These are phyloP conservation scores for Drosophila subquinaria DNA, from an alignment of 2,888 invertebrate species.

Conservation along the genomic window DNA sequence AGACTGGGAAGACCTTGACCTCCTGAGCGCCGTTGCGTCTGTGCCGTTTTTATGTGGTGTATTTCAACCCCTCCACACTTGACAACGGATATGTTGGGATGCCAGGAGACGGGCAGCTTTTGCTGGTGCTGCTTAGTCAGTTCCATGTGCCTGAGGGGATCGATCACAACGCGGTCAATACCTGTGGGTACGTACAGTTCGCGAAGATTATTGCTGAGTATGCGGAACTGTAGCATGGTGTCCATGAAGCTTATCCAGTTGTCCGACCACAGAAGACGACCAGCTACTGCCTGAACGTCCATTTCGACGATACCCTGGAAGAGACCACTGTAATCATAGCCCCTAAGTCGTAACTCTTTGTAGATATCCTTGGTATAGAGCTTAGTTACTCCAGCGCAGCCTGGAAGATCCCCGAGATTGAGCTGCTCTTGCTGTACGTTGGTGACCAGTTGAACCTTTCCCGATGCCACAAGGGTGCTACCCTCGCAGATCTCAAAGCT, in stretches of 20 bases:
- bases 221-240: slow-evolving; percentile 97
- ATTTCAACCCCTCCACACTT: slow-evolving; percentile 94
- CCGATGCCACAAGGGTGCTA: slow-evolving; percentile 92
- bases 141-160: slow-evolving; percentile 90
- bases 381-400: slow-evolving; percentile 85
- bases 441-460: slow-evolving; percentile 89
- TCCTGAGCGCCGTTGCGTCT: slow-evolving; percentile 93
- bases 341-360: slow-evolving; percentile 93
- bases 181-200: slow-evolving; percentile 95
- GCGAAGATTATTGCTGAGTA: slow-evolving; percentile 91
- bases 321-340: slow-evolving; percentile 93
- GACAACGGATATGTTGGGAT: slow-evolving; percentile 90
- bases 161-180: slow-evolving; percentile 92
- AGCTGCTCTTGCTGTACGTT: slow-evolving; percentile 88
- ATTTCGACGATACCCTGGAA: slow-evolving; percentile 93
- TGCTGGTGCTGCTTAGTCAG: slow-evolving; percentile 78
- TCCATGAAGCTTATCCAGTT: slow-evolving; percentile 99
- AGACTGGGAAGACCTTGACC: slow-evolving; percentile 92
- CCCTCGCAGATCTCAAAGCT: slow-evolving; percentile 96
- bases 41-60: slow-evolving; percentile 94
- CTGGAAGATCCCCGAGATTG: slow-evolving; percentile 86
- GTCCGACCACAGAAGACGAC: slow-evolving; percentile 93
- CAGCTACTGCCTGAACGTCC: slow-evolving; percentile 90
- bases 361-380: slow-evolving; percentile 91
- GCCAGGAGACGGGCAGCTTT: slow-evolving; percentile 88